A percentile compares a stretch with the other conserved stretches of the same genome.
Evolutionary conservation across 2,888 invertebrate genomes (phyloP).

Genomic region (Agonopterix alstromeriana): DNA sequence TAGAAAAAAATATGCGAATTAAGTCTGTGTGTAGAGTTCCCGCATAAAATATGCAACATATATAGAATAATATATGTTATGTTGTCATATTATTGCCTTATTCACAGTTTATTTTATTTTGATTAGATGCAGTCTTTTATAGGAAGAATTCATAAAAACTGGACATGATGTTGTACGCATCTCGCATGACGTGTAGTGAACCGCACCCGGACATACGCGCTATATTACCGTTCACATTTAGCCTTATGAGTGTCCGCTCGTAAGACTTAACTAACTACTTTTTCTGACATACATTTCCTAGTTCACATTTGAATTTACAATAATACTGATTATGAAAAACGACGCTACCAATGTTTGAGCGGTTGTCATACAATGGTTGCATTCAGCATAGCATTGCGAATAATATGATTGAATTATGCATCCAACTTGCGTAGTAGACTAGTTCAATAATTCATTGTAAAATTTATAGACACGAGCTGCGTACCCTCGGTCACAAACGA

Average conservation of each 20-base stretch:
- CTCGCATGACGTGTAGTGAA: constrained; percentile 12
- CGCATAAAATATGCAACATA: too few relatives aligned
- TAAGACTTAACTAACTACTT: constrained; percentile 39
- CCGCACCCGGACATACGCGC: constrained; percentile 51
- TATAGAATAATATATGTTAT: too few relatives aligned
- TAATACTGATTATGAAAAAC: too few relatives aligned
- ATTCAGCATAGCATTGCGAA: too few relatives aligned
- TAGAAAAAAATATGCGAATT: too few relatives aligned
- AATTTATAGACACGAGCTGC: constrained; percentile 60
- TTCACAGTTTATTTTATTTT: too few relatives aligned
- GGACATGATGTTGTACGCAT: constrained; percentile 15
- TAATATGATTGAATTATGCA: constrained; percentile 63
- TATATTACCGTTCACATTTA: constrained; percentile 16
- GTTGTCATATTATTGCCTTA: too few relatives aligned
- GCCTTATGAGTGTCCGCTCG: constrained; percentile 44
- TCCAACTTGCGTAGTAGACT: constrained; percentile 38
- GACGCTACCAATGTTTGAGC: too few relatives aligned
- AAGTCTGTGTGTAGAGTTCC: too few relatives aligned
- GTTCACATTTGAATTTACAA: not conserved
- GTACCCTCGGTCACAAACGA: constrained; percentile 61
- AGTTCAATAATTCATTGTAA: constrained; percentile 62
- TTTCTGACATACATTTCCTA: constrained; percentile 22
- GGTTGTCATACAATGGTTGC: not conserved
- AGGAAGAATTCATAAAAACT: constrained; percentile 18
- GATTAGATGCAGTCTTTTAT: too few relatives aligned